Evolutionary conservation across 64 coral and sea anemone genomes (phyloP).

Genomic region (Orbicella faveolata): DNA sequence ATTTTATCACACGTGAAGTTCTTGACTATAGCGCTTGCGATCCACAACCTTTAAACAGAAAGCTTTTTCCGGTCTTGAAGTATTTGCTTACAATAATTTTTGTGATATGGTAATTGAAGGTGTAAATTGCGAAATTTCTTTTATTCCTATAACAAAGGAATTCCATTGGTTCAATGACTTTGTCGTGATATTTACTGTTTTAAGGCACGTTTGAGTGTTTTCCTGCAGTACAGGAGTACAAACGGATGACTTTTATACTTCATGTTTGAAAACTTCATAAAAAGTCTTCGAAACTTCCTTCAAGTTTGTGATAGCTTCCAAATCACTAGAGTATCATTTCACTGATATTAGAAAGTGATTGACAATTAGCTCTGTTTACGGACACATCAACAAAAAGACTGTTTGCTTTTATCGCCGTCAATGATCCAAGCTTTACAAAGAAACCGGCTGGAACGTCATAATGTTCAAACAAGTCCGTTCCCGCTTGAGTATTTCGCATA

Average conservation of each 20-base stretch:
- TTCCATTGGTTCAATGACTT: constrained; percentile 24
- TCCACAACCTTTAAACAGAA: not conserved
- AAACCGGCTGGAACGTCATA: not conserved
- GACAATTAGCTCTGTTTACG: not conserved
- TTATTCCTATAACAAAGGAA: constrained; percentile 21
- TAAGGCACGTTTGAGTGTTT: not conserved
- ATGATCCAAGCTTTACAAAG: not conserved
- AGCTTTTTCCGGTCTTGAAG: constrained; percentile 1
- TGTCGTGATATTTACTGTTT: not conserved
- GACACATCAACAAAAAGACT: constrained; percentile 11
- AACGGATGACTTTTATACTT: not conserved
- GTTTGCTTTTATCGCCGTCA: constrained; percentile 18
- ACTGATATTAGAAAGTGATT: constrained; percentile 3
- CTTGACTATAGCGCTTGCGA: not conserved
- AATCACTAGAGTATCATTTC: not conserved
- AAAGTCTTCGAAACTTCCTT: constrained; percentile 7
- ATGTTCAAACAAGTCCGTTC: constrained; percentile 44
- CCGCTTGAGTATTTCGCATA: constrained; percentile 25
- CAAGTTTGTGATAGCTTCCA: not conserved
- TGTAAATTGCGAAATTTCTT: constrained; percentile 29
- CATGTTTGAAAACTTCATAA: not conserved
- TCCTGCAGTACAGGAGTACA: no score
- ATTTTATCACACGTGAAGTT: not conserved
- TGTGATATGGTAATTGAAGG: constrained; percentile 8
- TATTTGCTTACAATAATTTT: not conserved